Evolutionary conservation across 1,140 invertebrate species (phyloP), one percentile per base, ranked within the genome.

Genomic region (Myzus persicae): DNA sequence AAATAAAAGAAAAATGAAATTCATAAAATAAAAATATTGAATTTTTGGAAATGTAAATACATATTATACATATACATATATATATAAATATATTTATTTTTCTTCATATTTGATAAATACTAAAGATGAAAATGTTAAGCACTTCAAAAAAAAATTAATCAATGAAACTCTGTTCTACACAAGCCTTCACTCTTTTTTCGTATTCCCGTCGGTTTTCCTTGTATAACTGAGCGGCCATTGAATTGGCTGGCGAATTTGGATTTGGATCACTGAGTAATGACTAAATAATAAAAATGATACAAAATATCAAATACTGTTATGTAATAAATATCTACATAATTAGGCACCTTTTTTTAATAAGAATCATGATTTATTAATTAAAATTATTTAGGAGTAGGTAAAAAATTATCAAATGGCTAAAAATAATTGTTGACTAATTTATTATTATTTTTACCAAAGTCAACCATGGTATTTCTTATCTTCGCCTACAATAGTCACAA

Each of bases 241-340:
- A 98, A 95, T 99, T 99, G 94, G 98, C 98, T 95, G 98, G 98
- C 95, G 98, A 98, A 96, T 99, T 99, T 94, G 98, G 98, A 96
- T 99, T 99, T 94, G 98, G 98, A 96, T 99, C 98, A 97, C 98
- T 98, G 95, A 99, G 96, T 95, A 98, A 96, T 95, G 98, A 98
- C 98, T 98, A 96, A 82, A 93, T 93, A 59, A 82, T 67, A 44
- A 87, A 42, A 93, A 67, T 20, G 40, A 59, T 90, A 22, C 26
- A 31, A 40, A 36, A 85, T 42, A 84, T 42, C 1, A 85, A 26
- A 42, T 54, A 90, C 2, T 42, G 9, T 85, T 18, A 22, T 24
- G 18, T 40, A 8, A 24, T 84, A 84, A 42, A 92, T 67, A 67
- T 67, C 59, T 67, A 67, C 59, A 31, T 67, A 31, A 67, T 67